phyloP scores from a whole-genome alignment of 35 echinoderm and acorn worm species.

The Hemicentrotus pulcherrimus region DNA sequence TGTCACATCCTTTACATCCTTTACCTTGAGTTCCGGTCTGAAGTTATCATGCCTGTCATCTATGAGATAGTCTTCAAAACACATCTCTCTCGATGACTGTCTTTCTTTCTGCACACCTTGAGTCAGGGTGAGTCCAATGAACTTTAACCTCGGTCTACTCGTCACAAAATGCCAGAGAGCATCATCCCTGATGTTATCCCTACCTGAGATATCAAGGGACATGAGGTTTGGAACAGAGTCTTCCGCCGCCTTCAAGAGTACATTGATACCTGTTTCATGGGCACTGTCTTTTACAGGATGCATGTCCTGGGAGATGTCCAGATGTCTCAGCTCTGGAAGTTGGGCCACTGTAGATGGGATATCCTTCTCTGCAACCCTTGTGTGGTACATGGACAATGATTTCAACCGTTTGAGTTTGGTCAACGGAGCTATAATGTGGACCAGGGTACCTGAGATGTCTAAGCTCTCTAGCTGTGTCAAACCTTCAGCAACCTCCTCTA shows the following conservation, averaged over 20 bases:
- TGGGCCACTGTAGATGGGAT: constrained; percentile 74
- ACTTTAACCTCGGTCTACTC: constrained; percentile 66
- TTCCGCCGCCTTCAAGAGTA: constrained; percentile 37
- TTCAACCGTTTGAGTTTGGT: constrained; percentile 75
- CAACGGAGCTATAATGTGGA: constrained; percentile 85
- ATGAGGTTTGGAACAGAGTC: constrained; percentile 71
- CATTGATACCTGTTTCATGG: constrained; percentile 64
- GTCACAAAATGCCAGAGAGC: constrained; percentile 69
- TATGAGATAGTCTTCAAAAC: constrained; percentile 72
- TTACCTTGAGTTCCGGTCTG: constrained; percentile 86
- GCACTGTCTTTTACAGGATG: constrained; percentile 65
- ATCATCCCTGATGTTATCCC: constrained; percentile 79
- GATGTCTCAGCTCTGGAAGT: constrained; percentile 68
- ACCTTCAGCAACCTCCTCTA: constrained; percentile 82
- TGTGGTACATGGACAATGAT: constrained; percentile 93
- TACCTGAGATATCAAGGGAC: constrained; percentile 85
- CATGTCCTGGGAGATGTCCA: constrained; percentile 89
- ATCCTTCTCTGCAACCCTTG: constrained; percentile 86
- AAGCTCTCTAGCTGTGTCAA: constrained; percentile 83
- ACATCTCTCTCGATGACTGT: constrained; percentile 69
- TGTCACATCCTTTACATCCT: background rate
- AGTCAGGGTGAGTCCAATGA: constrained; percentile 81
- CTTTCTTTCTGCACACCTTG: constrained; percentile 55
- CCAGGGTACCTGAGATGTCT: constrained; percentile 91
- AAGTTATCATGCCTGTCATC: constrained; percentile 61